These are phyloP conservation scores for Pseudococcus viburni DNA, from an alignment of 2,888 invertebrate species.

Conservation along the genomic window DNA sequence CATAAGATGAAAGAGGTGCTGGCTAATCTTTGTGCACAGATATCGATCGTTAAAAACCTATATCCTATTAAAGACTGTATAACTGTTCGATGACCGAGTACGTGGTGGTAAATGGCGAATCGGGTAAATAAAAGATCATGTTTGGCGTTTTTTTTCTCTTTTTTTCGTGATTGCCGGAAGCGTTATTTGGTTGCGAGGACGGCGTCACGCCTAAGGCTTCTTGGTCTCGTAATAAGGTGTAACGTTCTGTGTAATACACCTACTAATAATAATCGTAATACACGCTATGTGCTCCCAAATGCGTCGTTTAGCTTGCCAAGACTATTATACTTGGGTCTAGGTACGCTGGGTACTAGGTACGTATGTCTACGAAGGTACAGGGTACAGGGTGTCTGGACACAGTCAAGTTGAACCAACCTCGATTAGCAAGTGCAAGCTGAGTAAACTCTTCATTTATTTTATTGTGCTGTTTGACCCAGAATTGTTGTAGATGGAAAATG, in stretches of 20 bases:
- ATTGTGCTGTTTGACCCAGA: too few species aligned
- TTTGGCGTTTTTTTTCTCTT: slow-evolving; percentile 18
- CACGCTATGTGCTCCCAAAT: slow-evolving; percentile 16
- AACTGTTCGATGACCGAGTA: slow-evolving; percentile 45
- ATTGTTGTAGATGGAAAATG: too few species aligned
- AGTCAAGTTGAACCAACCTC: too few species aligned
- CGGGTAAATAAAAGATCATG: slow-evolving; percentile 45
- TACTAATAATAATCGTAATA: slow-evolving; percentile 37
- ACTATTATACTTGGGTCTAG: background rate
- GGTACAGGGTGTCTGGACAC: background rate
- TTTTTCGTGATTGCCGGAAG: slow-evolving; percentile 56
- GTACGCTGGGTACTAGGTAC: background rate
- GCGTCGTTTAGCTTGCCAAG: background rate
- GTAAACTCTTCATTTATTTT: too few species aligned
- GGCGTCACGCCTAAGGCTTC: slow-evolving; percentile 58
- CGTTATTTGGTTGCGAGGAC: slow-evolving; percentile 50
- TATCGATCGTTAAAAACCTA: slow-evolving; percentile 9
- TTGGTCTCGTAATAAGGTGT: slow-evolving; percentile 46
- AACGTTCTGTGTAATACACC: slow-evolving; percentile 56
- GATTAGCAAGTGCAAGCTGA: too few species aligned
- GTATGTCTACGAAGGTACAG: background rate
- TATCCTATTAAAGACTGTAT: background rate
- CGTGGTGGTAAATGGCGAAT: slow-evolving; percentile 37
- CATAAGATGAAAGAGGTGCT: background rate
- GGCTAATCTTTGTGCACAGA: slow-evolving; percentile 5